These are phyloP conservation scores for Dreissena polymorpha DNA, from an alignment of 1,140 invertebrate species.

Conservation along the genomic window DNA sequence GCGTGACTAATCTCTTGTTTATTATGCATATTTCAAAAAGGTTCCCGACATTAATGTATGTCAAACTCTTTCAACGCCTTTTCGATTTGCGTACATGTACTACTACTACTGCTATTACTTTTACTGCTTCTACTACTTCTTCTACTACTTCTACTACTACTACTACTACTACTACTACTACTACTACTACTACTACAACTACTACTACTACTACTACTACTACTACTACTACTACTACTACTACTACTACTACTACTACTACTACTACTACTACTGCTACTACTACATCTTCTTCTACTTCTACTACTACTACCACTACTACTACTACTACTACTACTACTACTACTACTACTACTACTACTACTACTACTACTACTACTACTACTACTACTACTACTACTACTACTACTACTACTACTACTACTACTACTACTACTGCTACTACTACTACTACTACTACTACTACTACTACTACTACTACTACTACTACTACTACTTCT, in stretches of 20 bases:
- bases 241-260: slow-evolving; percentile 25
- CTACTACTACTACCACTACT: not conserved
- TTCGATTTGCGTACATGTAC: no score
- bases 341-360: slow-evolving; percentile 42
- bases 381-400: slow-evolving; percentile 55
- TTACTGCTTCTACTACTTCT: no score
- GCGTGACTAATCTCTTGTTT: no score
- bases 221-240: slow-evolving; percentile 19
- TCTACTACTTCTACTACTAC: no score
- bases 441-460: slow-evolving; percentile 55
- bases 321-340: not conserved
- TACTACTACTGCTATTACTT: no score
- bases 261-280: no score
- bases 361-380: slow-evolving; percentile 53
- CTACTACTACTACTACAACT: no score
- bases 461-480: slow-evolving; percentile 53
- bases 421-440: slow-evolving; percentile 53
- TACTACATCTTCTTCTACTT: slow-evolving; percentile 12
- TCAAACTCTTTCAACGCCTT: no score
- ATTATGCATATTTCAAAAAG: no score
- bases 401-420: slow-evolving; percentile 51
- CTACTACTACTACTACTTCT: slow-evolving; percentile 29
- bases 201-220: not conserved
- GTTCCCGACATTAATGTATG: no score
- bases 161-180: no score